A percentile compares a stretch with the other conserved stretches of the same genome.
These are phyloP conservation scores for Papilio protenor DNA, from an alignment of 2,888 invertebrate species.

Conservation along the genomic window DNA sequence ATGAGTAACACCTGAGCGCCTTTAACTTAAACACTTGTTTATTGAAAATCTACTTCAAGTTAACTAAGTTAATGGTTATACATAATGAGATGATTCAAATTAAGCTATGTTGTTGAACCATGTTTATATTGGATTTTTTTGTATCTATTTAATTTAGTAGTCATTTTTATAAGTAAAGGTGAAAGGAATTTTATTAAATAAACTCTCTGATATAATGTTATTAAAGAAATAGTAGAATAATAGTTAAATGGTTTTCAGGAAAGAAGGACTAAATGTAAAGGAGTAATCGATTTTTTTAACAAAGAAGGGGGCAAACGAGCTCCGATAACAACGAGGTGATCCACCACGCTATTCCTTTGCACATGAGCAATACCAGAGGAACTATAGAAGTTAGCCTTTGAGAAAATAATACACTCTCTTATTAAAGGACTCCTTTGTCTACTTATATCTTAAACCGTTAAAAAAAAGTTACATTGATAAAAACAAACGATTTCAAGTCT, in stretches of 20 bases:
- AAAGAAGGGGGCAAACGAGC: too few species aligned
- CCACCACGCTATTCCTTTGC: too few species aligned
- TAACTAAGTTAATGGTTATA: conserved; percentile 10
- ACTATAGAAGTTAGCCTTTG: too few species aligned
- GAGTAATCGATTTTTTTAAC: too few species aligned
- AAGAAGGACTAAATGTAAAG: too few species aligned
- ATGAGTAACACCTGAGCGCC: conserved; percentile 37
- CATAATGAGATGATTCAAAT: not conserved
- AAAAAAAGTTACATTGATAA: too few species aligned
- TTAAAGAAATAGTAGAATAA: too few species aligned
- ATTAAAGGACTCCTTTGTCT: not conserved
- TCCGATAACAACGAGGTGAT: too few species aligned
- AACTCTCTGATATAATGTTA: too few species aligned
- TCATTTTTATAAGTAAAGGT: not conserved
- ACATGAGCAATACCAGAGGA: too few species aligned
- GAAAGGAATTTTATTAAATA: not conserved
- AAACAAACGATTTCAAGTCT: not conserved
- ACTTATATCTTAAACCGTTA: not conserved
- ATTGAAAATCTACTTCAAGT: conserved; percentile 24
- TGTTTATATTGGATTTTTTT: not conserved
- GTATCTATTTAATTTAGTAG: not conserved
- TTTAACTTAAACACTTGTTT: conserved; percentile 22
- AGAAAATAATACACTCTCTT: too few species aligned
- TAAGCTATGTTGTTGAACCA: not conserved
- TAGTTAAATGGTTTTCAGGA: too few species aligned